These are phyloP conservation scores for Vulpes ferrilata DNA, from an alignment of 2,113 vertebrate species.

Conservation along the genomic window DNA sequence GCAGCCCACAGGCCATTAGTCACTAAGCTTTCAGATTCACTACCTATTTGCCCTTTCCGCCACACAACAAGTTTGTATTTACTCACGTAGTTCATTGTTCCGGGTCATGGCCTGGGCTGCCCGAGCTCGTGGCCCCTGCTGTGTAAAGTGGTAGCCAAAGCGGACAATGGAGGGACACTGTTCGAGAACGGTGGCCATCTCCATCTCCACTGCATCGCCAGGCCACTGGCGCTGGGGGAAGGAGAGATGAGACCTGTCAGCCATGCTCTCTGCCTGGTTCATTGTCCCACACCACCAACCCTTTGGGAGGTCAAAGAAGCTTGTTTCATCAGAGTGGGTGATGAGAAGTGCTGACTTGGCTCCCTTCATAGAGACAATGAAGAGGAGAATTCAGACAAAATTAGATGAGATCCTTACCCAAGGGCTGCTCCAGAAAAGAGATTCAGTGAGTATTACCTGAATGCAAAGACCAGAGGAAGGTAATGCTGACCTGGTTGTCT, in stretches of 20 bases:
- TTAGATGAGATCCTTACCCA: neutral
- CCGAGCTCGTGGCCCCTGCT: conserved; percentile 95
- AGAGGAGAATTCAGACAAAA: neutral
- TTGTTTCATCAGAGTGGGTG: neutral
- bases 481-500: conserved; percentile 93
- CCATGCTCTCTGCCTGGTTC: neutral
- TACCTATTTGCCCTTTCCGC: neutral
- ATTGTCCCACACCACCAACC: neutral
- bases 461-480: neutral
- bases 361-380: neutral
- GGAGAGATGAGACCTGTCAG: neutral
- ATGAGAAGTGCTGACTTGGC: neutral
- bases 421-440: neutral
- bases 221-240: conserved; percentile 92
- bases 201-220: conserved; percentile 96
- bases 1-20: neutral
- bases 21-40: neutral
- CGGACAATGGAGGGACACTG: conserved; percentile 94
- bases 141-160: conserved; percentile 97
- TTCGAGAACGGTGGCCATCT: conserved; percentile 96
- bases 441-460: neutral
- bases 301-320: neutral
- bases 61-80: neutral
- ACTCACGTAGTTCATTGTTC: conserved; percentile 96
- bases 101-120: conserved; percentile 94